phyloP scores from a whole-genome alignment of 2,113 vertebrate species.

The Mustela lutreola region DNA sequence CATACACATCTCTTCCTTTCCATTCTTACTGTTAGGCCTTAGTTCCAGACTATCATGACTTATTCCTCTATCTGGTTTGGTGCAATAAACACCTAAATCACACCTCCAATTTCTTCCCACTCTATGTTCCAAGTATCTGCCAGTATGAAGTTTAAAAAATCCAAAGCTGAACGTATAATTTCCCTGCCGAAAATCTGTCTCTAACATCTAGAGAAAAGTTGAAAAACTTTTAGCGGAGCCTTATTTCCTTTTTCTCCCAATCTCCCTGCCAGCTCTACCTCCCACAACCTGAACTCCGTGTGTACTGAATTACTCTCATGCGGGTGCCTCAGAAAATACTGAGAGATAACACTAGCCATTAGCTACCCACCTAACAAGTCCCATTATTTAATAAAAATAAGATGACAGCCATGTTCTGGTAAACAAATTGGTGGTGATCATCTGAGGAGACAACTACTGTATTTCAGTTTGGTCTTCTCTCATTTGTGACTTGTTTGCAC shows the following conservation, averaged over 20 bases:
- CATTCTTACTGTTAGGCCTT: neutral
- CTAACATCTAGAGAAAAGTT: neutral
- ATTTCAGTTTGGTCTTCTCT: constrained; percentile 1
- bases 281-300: neutral
- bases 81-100: constrained; percentile 50
- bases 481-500: constrained; percentile 54
- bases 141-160: neutral
- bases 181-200: neutral
- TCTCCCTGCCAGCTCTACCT: neutral
- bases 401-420: neutral
- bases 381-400: constrained; percentile 3
- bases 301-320: neutral
- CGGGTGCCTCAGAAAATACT: neutral
- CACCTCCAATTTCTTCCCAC: constrained; percentile 51
- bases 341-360: neutral
- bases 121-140: neutral
- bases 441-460: neutral
- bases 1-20: neutral
- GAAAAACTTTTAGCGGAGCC: neutral
- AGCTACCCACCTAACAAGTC: neutral
- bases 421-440: constrained; percentile 15
- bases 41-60: neutral
- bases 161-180: neutral
- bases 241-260: neutral
- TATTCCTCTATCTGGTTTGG: neutral